Percentiles rank a stretch among this genome's conserved stretches.
Conservation (phyloP, 1,140 invertebrate species). For the Hycleus cichorii region DNA sequence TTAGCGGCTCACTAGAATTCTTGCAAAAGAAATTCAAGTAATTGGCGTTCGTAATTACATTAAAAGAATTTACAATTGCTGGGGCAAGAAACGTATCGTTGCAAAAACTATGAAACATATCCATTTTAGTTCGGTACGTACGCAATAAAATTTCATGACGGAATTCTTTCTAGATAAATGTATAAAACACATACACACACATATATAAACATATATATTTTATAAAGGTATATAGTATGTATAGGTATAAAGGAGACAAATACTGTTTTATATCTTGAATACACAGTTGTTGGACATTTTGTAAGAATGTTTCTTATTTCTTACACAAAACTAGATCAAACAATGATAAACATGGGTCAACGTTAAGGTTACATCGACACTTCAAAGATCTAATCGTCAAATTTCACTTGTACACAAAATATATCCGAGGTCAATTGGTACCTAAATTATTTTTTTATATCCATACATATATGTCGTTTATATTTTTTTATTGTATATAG, state of each 20-base stretch:
- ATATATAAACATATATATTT: too few relatives aligned
- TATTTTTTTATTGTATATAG: too few relatives aligned
- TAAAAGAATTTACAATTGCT: slow-evolving; percentile 23
- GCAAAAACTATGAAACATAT: slow-evolving; percentile 17
- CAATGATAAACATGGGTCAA: slow-evolving; percentile 16
- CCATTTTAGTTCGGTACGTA: slow-evolving; percentile 21
- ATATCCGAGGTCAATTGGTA: too few relatives aligned
- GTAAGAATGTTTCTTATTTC: slow-evolving; percentile 15
- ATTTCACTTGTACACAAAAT: slow-evolving; percentile 12
- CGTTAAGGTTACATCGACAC: slow-evolving; percentile 17
- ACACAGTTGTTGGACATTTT: neutral
- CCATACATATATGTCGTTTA: too few relatives aligned
- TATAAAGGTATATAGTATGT: too few relatives aligned
- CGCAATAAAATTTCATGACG: slow-evolving; percentile 27
- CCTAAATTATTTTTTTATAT: too few relatives aligned
- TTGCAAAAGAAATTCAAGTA: slow-evolving; percentile 21
- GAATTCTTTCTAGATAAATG: slow-evolving; percentile 18
- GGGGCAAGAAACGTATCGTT: slow-evolving; percentile 15
- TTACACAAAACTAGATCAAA: slow-evolving; percentile 12
- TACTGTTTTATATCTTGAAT: too few relatives aligned
- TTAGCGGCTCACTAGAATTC: slow-evolving; percentile 4
- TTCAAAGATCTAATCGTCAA: slow-evolving; percentile 14
- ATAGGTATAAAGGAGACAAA: too few relatives aligned
- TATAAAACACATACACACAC: too few relatives aligned
- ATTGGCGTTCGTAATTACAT: slow-evolving; percentile 23